Evolutionary conservation across 2,113 vertebrate species (phyloP).

Genomic region (Elachura formosa): DNA sequence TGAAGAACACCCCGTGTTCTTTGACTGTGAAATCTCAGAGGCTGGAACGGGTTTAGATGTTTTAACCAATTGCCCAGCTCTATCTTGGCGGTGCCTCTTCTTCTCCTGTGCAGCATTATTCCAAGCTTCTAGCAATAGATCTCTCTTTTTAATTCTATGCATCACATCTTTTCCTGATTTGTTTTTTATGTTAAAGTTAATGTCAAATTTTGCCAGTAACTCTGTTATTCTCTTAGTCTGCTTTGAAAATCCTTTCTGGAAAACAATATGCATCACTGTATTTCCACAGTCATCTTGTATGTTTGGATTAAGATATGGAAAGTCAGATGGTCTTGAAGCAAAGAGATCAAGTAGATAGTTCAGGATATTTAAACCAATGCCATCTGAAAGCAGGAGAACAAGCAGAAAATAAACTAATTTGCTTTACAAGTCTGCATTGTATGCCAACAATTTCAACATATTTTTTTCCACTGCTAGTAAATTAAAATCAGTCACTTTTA

Average conservation of each 20-base stretch:
- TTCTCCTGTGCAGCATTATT: conserved; percentile 53
- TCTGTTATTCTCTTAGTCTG: conserved; percentile 62
- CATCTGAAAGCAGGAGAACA: conserved; percentile 62
- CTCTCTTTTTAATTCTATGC: conserved; percentile 72
- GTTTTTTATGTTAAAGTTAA: conserved; percentile 76
- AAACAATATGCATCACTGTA: conserved; percentile 77
- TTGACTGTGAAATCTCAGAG: conserved; percentile 28
- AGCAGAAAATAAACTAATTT: background rate
- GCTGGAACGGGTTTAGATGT: background rate
- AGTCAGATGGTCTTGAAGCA: conserved; percentile 55
- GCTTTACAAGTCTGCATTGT: background rate
- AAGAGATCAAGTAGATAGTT: conserved; percentile 71
- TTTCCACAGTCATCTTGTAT: conserved; percentile 71
- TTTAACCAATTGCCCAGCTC: background rate
- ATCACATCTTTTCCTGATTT: conserved; percentile 69
- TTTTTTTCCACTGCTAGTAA: background rate
- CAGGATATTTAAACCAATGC: conserved; percentile 69
- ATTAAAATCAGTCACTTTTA: background rate
- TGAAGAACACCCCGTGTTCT: background rate
- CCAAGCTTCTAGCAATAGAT: conserved; percentile 68
- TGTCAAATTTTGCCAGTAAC: conserved; percentile 70
- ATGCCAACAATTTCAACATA: background rate
- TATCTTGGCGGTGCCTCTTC: conserved; percentile 54
- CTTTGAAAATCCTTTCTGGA: conserved; percentile 66
- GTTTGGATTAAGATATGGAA: conserved; percentile 73